Conservation (phyloP, 2,888 invertebrate genomes). For the Rhingia rostrata region DNA sequence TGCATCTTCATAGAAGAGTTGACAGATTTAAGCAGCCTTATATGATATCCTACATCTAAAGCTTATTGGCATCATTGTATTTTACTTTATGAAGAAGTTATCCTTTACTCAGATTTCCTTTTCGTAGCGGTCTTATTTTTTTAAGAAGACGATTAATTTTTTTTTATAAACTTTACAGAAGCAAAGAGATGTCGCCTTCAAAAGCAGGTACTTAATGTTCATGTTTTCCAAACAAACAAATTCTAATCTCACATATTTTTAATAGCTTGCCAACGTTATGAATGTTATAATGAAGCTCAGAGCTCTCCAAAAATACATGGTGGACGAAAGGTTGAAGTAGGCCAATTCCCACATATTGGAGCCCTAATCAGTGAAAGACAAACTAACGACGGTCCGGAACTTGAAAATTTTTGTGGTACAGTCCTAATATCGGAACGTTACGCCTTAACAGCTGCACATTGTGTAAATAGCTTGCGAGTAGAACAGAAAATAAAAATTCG, state of each 20-base stretch:
- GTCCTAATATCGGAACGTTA: conserved; percentile 67
- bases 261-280: conserved; percentile 46
- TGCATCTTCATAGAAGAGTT: no score
- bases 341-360: conserved; percentile 75
- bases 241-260: not conserved
- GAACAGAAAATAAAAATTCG: conserved; percentile 46
- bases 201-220: no score
- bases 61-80: no score
- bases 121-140: no score
- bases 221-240: no score
- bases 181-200: no score
- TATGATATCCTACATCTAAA: no score
- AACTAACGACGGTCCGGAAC: not conserved
- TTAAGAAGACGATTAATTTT: no score
- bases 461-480: conserved; percentile 36
- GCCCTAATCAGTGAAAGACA: conserved; percentile 52
- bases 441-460: conserved; percentile 73
- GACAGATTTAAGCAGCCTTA: no score
- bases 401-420: conserved; percentile 59
- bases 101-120: no score
- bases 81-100: no score
- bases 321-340: conserved; percentile 61
- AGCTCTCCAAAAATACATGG: conserved; percentile 68
- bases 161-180: no score
- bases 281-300: not conserved